Evolutionary conservation across 2,888 invertebrate species (phyloP), one percentile per base, ranked within the genome.

Genomic region (Serrognathus titanus): DNA sequence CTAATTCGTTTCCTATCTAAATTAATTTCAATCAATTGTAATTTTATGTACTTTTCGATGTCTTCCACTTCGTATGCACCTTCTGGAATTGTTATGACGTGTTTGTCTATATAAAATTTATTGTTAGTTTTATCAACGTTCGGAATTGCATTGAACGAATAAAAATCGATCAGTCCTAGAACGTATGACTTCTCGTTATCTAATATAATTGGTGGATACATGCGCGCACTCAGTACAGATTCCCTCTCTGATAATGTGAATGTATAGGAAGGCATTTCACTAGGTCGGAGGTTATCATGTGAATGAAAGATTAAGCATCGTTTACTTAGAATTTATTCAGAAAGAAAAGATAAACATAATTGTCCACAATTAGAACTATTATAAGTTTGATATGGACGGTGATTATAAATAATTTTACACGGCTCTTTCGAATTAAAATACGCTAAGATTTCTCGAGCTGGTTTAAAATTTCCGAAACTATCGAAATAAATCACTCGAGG

Each of bases 401-500:
- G 12, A 40, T 40, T 40, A 40, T 12, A 40, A 9, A 9, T 40
- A 9, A 39, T 12, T 12, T 40, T 12, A 40, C 9, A 40, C 1
- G 11, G 11, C 7, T 12, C 40, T 12, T 9, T 40, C 40, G 40
- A 9, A 12, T 40, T 11, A 48, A 41, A 60, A 55, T 60, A 60
- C 7, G 16, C 10, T 54, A 46, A 11, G 20, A 60, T 20, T 51
- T 60, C 60, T n/a, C 11, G 11, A 16, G 57, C 56, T 9, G 54
- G 54, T 46, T 12, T 45, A n/a, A 57, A 40, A 46, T 57, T 49
- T 20, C 59, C 59, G 37, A 58, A 60, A 41, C 52, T 51, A 52
- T 60, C 60, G 51, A 60, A 58, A 62, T 75, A 76, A 47, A 66
- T 59, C 16, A 70, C 62, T 35, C 65, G 46, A 50, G 68, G 55